Evolutionary conservation across 2,888 invertebrate species (phyloP).

Genomic region (Parasteatoda lunata): DNA sequence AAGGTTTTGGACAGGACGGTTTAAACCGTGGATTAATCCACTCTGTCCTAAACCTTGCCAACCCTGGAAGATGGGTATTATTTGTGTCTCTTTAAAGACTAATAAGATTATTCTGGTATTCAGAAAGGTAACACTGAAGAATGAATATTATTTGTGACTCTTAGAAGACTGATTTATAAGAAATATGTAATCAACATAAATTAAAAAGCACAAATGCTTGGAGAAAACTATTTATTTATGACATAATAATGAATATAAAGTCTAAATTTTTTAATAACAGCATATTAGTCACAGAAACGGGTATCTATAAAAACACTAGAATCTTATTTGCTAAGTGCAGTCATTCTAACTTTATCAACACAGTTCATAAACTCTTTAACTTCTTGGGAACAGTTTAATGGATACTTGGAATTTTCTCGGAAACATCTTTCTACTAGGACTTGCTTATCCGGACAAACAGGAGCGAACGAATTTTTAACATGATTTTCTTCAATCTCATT

Average conservation of each 20-base stretch:
- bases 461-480: conserved; percentile 61
- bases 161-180: no score
- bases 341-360: conserved; percentile 67
- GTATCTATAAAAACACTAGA: not conserved
- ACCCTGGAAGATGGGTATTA: no score
- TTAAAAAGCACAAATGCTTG: not conserved
- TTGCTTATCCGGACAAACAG: conserved; percentile 67
- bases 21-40: no score
- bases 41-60: no score
- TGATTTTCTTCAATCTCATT: conserved; percentile 64
- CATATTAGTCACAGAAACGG: no score
- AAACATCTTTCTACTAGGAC: conserved; percentile 64
- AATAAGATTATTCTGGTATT: no score
- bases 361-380: conserved; percentile 69
- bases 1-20: no score
- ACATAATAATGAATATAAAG: not conserved
- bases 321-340: conserved; percentile 41
- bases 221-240: not conserved
- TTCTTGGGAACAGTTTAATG: conserved; percentile 69
- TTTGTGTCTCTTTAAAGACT: no score
- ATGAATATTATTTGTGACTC: no score
- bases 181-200: no score
- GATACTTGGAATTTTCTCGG: conserved; percentile 58
- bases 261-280: no score
- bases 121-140: no score